phyloP scores from a whole-genome alignment of 2,797 vertebrate genomes.

The Chromis chromis region DNA sequence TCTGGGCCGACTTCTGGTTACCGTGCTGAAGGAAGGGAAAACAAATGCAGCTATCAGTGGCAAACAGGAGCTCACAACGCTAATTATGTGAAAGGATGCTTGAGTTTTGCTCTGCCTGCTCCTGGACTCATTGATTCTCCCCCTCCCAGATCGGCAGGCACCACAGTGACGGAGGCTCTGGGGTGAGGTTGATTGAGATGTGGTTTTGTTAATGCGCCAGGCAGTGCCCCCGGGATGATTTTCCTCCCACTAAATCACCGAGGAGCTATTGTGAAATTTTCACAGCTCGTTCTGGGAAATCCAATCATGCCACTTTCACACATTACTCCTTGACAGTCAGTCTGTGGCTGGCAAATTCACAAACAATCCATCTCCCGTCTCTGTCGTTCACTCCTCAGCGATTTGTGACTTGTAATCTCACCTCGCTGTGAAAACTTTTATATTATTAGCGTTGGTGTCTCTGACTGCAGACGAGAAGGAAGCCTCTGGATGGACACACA shows the following conservation, averaged over 20 bases:
- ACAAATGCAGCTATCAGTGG: constrained; percentile 70
- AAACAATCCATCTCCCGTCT: constrained; percentile 53
- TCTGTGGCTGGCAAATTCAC: constrained; percentile 52
- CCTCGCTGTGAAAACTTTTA: constrained; percentile 66
- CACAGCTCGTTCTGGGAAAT: constrained; percentile 72
- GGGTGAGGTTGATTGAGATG: constrained; percentile 68
- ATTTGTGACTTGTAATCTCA: constrained; percentile 50
- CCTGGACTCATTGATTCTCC: constrained; percentile 2
- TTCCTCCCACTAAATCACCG: constrained; percentile 63
- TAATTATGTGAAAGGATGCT: constrained; percentile 49
- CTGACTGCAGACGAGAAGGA: constrained; percentile 65
- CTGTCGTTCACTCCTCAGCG: constrained; percentile 33
- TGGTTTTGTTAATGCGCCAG: constrained; percentile 74
- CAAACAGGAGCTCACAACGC: constrained; percentile 59
- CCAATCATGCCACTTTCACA: constrained; percentile 68
- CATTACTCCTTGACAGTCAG: constrained; percentile 56
- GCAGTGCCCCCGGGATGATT: constrained; percentile 64
- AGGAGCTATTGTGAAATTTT: constrained; percentile 70
- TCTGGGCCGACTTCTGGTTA: constrained; percentile 67
- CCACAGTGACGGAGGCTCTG: constrained; percentile 30
- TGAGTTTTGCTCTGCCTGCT: constrained; percentile 19
- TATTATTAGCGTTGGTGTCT: constrained; percentile 71
- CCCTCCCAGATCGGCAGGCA: constrained; percentile 22
- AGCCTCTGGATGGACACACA: constrained; percentile 58
- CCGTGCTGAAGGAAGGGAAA: constrained; percentile 64